Conservation (phyloP, 2,113 vertebrate genomes). For the Siniperca knerii region DNA sequence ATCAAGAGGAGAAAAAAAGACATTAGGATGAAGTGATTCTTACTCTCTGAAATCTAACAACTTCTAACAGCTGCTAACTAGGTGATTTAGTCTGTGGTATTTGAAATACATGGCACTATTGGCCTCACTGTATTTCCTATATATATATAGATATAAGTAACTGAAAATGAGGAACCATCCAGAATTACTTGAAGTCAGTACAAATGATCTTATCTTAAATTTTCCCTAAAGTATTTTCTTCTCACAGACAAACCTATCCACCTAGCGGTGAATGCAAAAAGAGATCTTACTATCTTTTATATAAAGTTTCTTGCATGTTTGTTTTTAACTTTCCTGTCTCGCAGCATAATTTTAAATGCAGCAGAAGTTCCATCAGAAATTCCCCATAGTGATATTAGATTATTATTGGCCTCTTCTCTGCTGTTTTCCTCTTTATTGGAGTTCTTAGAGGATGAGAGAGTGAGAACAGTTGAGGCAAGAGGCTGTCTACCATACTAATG, state of each 20-base stretch:
- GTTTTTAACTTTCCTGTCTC: background rate
- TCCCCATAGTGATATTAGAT: background rate
- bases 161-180: too few relatives aligned
- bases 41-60: background rate
- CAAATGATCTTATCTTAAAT: background rate
- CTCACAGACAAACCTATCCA: background rate
- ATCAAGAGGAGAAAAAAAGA: background rate
- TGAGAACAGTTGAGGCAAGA: constrained; percentile 16
- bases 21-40: background rate
- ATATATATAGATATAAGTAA: too few relatives aligned
- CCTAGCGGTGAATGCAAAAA: background rate
- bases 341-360: background rate
- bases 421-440: constrained; percentile 4
- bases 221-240: background rate
- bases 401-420: constrained; percentile 27
- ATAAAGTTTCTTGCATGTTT: background rate
- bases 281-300: background rate
- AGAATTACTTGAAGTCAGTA: background rate
- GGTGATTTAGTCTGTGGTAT: background rate
- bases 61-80: background rate
- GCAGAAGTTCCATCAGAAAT: constrained; percentile 8
- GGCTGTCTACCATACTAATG: constrained; percentile 35
- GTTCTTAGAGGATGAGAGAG: constrained; percentile 25
- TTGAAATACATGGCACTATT: background rate
- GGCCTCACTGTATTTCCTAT: background rate